These are phyloP conservation scores for Lophura nycthemera DNA, from an alignment of 2,113 vertebrate genomes.

Conservation along the genomic window DNA sequence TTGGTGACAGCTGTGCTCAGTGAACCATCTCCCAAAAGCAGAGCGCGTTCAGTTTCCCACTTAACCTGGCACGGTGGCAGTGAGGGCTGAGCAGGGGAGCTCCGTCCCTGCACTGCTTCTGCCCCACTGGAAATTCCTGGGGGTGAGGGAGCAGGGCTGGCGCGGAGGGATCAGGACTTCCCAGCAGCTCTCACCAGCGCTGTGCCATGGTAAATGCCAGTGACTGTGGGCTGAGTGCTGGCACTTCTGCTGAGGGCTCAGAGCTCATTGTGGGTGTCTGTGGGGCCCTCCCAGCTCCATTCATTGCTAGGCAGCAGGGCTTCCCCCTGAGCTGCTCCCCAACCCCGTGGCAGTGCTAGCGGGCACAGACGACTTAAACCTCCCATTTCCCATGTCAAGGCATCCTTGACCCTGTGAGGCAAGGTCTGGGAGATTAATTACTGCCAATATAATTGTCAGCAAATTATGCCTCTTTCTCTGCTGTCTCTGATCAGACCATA, in stretches of 20 bases:
- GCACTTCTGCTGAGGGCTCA: background rate
- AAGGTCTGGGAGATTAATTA: slow-evolving; percentile 68
- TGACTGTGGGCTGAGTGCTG: background rate
- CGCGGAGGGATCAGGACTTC: background rate
- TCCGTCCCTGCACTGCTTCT: background rate
- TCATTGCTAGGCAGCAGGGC: background rate
- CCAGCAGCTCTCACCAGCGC: background rate
- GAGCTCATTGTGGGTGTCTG: background rate
- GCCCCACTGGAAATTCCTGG: background rate
- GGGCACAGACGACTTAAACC: background rate
- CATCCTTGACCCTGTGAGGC: background rate
- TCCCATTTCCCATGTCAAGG: slow-evolving; percentile 45
- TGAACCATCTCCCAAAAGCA: slow-evolving; percentile 48
- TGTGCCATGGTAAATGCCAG: background rate
- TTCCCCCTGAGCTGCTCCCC: background rate
- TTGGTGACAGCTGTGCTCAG: slow-evolving; percentile 68
- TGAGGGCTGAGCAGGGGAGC: background rate
- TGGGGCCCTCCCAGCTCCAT: background rate
- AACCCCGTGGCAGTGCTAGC: background rate
- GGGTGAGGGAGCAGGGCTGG: background rate
- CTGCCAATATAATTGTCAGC: slow-evolving; percentile 53
- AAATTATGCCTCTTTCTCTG: slow-evolving; percentile 57
- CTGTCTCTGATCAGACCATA: slow-evolving; percentile 63
- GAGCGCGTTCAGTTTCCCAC: slow-evolving; percentile 19
- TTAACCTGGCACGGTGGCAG: background rate